Evolutionary conservation across 2,113 vertebrate genomes (phyloP), one percentile per base, ranked within the genome.

Genomic region (Anarrhichthys ocellatus): DNA sequence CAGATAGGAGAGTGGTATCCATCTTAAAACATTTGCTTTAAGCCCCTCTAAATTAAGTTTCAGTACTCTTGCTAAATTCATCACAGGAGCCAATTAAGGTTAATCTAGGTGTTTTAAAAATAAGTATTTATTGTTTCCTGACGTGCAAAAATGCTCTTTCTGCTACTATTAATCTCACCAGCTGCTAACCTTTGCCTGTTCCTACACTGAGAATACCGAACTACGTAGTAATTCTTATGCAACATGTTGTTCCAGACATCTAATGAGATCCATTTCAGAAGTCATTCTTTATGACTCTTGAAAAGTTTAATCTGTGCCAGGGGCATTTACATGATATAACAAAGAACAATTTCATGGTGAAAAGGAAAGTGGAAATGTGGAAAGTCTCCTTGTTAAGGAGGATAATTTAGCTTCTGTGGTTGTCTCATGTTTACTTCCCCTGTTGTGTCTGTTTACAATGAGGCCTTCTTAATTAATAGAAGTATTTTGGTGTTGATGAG

Each of bases 371-470:
- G 34, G 34, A 34, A 34, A 34, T 6, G 34, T 77, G 90, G 79
- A 88, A 90, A 92, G 80, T 76, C 62, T 91, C 64, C 87, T 72
- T 63, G 52, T 88, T 87, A 86, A 89, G n/a, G 18, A 75, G 73
- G 59, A 82, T 87, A 87, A 88, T 86, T 87, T 71, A 78, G 82
- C 79, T 78, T 69, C 69, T 88, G 90, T 44, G 89, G 88, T 82
- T 40, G 71, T 76, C 62, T 91, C 77, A 66, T 82, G 75, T 79
- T 76, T 62, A 32, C 81, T 68, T 86, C 64, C 76, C 85, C 90
- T 70, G 87, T 80, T 87, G 90, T 74, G 75, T 69, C 70, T 91
- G 83, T 92, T 93, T 87, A 90, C 83, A 83, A 87, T 48, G 81
- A 86, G 58, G 61, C 56, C 54, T 61, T 73, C 66, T 76, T 66